Evolutionary conservation across 1,140 invertebrate genomes (phyloP).

Genomic region (Drosophila lacertosa): DNA sequence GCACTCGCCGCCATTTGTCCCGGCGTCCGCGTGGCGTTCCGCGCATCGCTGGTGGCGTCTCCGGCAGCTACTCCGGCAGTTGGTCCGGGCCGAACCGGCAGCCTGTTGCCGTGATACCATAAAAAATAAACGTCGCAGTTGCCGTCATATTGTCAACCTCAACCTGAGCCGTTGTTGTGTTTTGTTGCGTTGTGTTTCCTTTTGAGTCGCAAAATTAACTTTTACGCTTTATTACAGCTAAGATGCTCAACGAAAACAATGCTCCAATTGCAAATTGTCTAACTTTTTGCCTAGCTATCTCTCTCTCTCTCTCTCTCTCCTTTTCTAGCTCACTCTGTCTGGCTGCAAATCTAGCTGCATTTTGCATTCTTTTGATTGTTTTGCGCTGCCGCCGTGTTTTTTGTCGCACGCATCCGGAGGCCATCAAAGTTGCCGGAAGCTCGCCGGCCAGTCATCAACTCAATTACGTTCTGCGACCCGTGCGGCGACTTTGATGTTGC

Average conservation of each 20-base stretch:
- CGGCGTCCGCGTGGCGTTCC: too few relatives aligned
- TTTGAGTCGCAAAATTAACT: slow-evolving; percentile 65
- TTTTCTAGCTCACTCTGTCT: not conserved
- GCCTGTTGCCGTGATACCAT: slow-evolving; percentile 48
- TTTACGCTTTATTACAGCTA: slow-evolving; percentile 77
- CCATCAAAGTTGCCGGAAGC: slow-evolving; percentile 78
- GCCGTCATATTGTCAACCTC: slow-evolving; percentile 42
- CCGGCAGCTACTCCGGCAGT: not conserved
- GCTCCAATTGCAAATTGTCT: slow-evolving; percentile 51
- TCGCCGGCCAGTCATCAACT: slow-evolving; percentile 68
- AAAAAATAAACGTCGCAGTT: slow-evolving; percentile 43
- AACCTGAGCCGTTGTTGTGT: slow-evolving; percentile 24
- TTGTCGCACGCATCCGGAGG: slow-evolving; percentile 66
- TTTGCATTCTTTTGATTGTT: slow-evolving; percentile 25
- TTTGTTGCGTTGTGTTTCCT: slow-evolving; percentile 15
- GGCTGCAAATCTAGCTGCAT: slow-evolving; percentile 11
- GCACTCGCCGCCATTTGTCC: not conserved
- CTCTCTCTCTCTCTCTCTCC: not conserved
- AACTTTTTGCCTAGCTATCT: slow-evolving; percentile 1
- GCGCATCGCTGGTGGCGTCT: not conserved
- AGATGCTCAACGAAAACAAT: slow-evolving; percentile 73
- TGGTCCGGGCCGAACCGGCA: slow-evolving; percentile 25
- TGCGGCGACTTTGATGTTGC: slow-evolving; percentile 39
- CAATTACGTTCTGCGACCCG: slow-evolving; percentile 71
- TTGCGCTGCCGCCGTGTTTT: slow-evolving; percentile 45